These are phyloP conservation scores for Scatophagus argus DNA, from an alignment of 2,113 vertebrate species.

Conservation along the genomic window DNA sequence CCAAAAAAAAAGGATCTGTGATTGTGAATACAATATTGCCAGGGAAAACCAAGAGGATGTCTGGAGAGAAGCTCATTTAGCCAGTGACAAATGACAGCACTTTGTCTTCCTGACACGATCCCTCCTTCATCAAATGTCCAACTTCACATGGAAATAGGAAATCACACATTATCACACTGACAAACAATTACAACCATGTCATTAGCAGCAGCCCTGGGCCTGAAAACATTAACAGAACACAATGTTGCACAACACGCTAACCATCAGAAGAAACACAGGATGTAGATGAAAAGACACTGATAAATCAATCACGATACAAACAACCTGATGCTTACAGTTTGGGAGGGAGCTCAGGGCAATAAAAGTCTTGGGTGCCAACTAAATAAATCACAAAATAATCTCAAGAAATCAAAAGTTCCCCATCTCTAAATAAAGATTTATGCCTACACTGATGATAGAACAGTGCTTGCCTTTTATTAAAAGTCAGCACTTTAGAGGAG, in stretches of 20 bases:
- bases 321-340: slow-evolving; percentile 58
- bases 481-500: slow-evolving; percentile 75
- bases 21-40: slow-evolving; percentile 49
- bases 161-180: slow-evolving; percentile 91
- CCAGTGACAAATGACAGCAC: slow-evolving; percentile 92
- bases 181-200: slow-evolving; percentile 97
- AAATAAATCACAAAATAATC: slow-evolving; percentile 60
- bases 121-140: slow-evolving; percentile 95
- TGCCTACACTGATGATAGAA: slow-evolving; percentile 57
- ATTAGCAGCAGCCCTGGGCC: slow-evolving; percentile 90
- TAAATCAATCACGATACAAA: slow-evolving; percentile 70
- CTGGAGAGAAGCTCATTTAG: slow-evolving; percentile 92
- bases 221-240: slow-evolving; percentile 70
- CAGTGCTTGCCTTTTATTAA: slow-evolving; percentile 76
- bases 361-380: slow-evolving; percentile 23
- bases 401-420: slow-evolving; percentile 57
- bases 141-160: slow-evolving; percentile 94
- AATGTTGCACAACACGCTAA: slow-evolving; percentile 67
- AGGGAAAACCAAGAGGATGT: slow-evolving; percentile 74
- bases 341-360: slow-evolving; percentile 26
- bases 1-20: slow-evolving; percentile 31
- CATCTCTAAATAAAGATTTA: slow-evolving; percentile 53
- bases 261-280: slow-evolving; percentile 71
- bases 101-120: slow-evolving; percentile 94
- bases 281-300: slow-evolving; percentile 61